These are phyloP conservation scores for Phyllopteryx taeniolatus DNA, from an alignment of 2,113 vertebrate genomes.

Conservation along the genomic window DNA sequence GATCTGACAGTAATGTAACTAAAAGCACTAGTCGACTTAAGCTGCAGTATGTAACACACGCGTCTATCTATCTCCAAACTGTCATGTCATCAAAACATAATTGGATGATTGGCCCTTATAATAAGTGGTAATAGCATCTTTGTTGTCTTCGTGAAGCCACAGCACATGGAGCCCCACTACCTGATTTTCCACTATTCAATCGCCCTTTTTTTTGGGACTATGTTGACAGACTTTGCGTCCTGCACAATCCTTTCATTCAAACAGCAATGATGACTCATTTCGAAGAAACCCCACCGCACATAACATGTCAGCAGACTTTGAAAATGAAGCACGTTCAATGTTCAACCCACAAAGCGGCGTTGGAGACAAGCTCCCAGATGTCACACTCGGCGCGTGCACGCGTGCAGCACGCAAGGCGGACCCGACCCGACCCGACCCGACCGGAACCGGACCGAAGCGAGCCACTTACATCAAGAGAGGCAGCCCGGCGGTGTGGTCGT, in stretches of 20 bases:
- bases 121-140: too few relatives aligned
- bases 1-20: not conserved
- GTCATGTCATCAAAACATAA: too few relatives aligned
- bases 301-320: not conserved
- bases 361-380: not conserved
- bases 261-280: too few relatives aligned
- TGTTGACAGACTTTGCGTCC: constrained; percentile 11
- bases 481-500: constrained; percentile 61
- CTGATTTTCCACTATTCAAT: constrained; percentile 17
- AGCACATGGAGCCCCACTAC: constrained; percentile 35
- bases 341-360: not conserved
- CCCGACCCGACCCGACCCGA: not conserved
- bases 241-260: too few relatives aligned
- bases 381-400: not conserved
- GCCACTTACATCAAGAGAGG: constrained; percentile 72
- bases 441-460: constrained; percentile 6
- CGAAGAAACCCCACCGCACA: not conserved
- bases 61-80: too few relatives aligned
- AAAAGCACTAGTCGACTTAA: too few relatives aligned
- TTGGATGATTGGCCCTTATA: not conserved
- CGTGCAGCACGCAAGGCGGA: constrained; percentile 22
- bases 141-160: not conserved
- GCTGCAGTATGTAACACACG: too few relatives aligned
- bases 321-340: not conserved
- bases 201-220: not conserved